These are phyloP conservation scores for Hestina assimilis DNA, from an alignment of 1,140 invertebrate genomes.

Conservation along the genomic window DNA sequence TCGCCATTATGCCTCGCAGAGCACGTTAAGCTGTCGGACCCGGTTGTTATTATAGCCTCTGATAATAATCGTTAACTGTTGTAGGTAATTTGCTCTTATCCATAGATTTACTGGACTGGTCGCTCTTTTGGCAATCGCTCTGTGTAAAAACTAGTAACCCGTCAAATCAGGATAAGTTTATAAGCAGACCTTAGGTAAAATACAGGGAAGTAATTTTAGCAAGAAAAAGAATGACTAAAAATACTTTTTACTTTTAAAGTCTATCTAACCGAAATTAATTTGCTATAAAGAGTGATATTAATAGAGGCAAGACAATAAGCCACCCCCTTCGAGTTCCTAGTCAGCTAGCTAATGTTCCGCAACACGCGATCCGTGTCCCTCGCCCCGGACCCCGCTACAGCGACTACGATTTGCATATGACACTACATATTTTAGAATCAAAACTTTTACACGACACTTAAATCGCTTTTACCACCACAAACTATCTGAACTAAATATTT, in stretches of 20 bases:
- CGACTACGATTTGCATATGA: conserved; percentile 9
- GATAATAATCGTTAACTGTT: neutral
- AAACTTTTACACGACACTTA: neutral
- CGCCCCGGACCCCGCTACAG: conserved; percentile 13
- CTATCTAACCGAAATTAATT: conserved; percentile 49
- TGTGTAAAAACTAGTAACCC: no score
- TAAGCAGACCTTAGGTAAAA: neutral
- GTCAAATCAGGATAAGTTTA: no score
- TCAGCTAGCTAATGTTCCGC: conserved; percentile 57
- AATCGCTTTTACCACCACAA: no score
- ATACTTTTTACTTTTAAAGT: neutral
- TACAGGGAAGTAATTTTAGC: neutral
- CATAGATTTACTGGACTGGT: no score
- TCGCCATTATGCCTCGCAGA: no score
- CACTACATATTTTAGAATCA: neutral
- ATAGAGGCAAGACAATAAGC: conserved; percentile 70
- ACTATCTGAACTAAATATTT: no score
- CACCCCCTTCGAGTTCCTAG: conserved; percentile 47
- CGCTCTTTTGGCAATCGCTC: no score
- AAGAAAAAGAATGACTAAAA: no score
- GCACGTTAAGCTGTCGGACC: no score
- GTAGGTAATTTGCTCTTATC: no score
- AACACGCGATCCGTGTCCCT: conserved; percentile 52
- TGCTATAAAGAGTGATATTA: conserved; percentile 65
- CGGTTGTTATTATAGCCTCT: no score